Conservation (phyloP, 2,888 invertebrate genomes). For the Lochmaea crataegi region DNA sequence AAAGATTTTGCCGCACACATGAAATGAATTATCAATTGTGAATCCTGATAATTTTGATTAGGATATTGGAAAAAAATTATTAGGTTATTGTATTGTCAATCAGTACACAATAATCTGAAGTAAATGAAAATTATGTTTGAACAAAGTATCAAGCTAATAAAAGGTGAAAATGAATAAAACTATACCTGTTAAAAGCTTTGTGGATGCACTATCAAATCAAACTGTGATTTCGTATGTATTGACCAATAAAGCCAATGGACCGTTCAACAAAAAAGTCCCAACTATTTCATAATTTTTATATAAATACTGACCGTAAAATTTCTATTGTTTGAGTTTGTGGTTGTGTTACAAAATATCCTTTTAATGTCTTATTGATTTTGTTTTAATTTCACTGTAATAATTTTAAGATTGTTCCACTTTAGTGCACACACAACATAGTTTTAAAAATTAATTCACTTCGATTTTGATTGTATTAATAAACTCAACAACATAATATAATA, state of each 20-base stretch:
- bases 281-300: background rate
- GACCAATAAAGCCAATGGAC: background rate
- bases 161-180: too few relatives aligned
- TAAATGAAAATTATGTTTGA: too few relatives aligned
- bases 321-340: background rate
- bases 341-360: background rate
- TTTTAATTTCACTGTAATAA: background rate
- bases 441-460: background rate
- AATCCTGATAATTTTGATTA: too few relatives aligned
- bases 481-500: too few relatives aligned
- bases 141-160: too few relatives aligned
- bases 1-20: too few relatives aligned
- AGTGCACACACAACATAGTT: background rate
- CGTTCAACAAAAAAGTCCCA: background rate
- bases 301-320: background rate
- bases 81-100: too few relatives aligned
- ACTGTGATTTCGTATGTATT: background rate
- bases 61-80: too few relatives aligned
- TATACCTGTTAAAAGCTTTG: too few relatives aligned
- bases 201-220: too few relatives aligned
- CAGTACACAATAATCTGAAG: too few relatives aligned
- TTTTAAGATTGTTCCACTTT: background rate
- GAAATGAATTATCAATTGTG: too few relatives aligned
- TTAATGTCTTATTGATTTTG: background rate
- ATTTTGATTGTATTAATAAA: background rate